phyloP scores from a whole-genome alignment of 2,888 invertebrate genomes.

The Euplexia lucipara region DNA sequence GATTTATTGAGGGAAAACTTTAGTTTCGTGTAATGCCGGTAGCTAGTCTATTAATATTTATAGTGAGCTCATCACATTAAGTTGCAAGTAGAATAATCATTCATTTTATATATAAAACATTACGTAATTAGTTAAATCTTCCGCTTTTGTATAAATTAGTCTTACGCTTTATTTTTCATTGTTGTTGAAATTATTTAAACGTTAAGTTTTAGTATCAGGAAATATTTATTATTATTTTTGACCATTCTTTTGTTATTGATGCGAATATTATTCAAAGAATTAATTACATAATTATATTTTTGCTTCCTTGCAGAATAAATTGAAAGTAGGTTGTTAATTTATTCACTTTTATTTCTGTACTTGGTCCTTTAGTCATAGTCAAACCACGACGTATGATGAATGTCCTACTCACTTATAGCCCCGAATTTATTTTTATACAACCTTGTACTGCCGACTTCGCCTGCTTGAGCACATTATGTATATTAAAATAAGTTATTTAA shows the following conservation, averaged over 20 bases:
- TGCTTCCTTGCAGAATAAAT: neutral
- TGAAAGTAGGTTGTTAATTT: neutral
- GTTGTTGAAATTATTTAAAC: constrained; percentile 24
- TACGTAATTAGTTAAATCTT: constrained; percentile 32
- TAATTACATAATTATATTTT: neutral
- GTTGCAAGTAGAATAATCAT: constrained; percentile 18
- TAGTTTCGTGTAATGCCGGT: constrained; percentile 56
- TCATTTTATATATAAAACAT: constrained; percentile 27
- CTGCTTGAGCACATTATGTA: constrained; percentile 43
- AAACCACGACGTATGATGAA: constrained; percentile 3
- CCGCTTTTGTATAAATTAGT: constrained; percentile 42
- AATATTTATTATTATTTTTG: constrained; percentile 2
- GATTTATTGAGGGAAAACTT: constrained; percentile 62
- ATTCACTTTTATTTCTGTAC: too few relatives aligned
- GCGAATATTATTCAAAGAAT: constrained; percentile 14
- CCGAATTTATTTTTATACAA: neutral
- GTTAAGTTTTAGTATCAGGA: constrained; percentile 16
- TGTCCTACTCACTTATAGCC: neutral
- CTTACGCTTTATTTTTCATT: constrained; percentile 39
- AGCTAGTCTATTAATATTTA: constrained; percentile 50
- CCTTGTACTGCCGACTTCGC: constrained; percentile 41
- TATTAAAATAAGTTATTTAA: constrained; percentile 60
- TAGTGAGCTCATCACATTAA: constrained; percentile 13
- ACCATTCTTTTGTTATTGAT: neutral
- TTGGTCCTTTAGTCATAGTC: neutral